Evolutionary conservation across 2,888 invertebrate genomes (phyloP), one percentile per base, ranked within the genome.

Genomic region (Crematogaster levior): DNA sequence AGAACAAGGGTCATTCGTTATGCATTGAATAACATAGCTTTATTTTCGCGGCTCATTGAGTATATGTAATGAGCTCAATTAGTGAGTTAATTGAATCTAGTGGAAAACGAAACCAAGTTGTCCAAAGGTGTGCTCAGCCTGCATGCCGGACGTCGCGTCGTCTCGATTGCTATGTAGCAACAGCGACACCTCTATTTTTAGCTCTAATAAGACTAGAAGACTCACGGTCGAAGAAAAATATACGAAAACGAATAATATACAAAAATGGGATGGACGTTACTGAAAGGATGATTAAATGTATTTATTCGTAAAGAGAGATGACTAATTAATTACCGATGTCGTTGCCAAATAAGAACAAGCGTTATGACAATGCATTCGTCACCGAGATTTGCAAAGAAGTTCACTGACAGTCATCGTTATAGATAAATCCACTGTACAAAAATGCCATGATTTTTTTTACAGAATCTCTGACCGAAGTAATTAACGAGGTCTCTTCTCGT

Each of bases 281-380:
- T 61, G 80, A 53, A 53, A 75, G 73, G 56, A 68, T 63, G 21
- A 79, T n/a, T n/a, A n/a, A 72, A 81, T 72, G 70, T 81, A 77
- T 83, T 68, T 34, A 24, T 24, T 30, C 61, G 46, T 40, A 34
- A 21, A 74, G 27, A 61, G 43, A 72, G 51, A 79, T 70, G 83
- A 43, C 80, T 87, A 89, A 89, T 89, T 89, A 89, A 87, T 89
- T 82, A 74, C 73, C 72, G 21, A 80, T 61, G 82, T 34, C 48
- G 18, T 37, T 51, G 74, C 63, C 85, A 84, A 89, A 84, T 87
- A 89, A 86, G 81, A 53, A 84, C 72, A 27, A 65, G 34, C 40
- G 12, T 48, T 24, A 21, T 3, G 12, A 40, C 10, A 56, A 48
- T 7, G 65, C 21, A 24, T 56, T 40, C 37, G 40, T 66, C 66